Evolutionary conservation across 2,888 invertebrate species (phyloP), one percentile per base, ranked within the genome.

Genomic region (Protophormia terraenovae): DNA sequence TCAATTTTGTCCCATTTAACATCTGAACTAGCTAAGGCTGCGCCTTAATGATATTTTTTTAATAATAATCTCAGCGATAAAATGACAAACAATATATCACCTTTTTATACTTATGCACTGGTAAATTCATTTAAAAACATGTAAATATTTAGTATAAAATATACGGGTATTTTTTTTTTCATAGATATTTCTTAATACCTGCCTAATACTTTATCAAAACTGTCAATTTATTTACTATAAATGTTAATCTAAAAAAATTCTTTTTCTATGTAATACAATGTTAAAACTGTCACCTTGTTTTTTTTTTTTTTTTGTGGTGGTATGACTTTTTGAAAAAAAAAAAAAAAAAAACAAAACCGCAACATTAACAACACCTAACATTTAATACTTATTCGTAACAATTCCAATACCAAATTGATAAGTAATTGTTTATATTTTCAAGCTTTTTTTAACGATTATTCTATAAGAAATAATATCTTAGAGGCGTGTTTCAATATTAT

Each of bases 261-360:
- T 22, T 50, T 71, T 27, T 27, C n/a, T 29, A 41, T 55, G 38
- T 19, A 27, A 55, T 27, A 58, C 55, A 58, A 41, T 53, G 53
- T 53, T 66, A 24, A 19, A 76, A 58, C 32, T 77, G 50, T 55
- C 38, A 64, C 66, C 27, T 62, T 32, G 60, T 73, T 22, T n/a
- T 7, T 32, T 27, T 10, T 5, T 27, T 12, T 10, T 67, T 22
- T 14, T 19, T 19, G 19, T 32, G 24, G 12, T 47, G 3, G 7
- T 47, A 16, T 47, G 45, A 41, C 41, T 41, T 4, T 19, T n/a
- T n/a, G n/a, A n/a, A n/a, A n/a, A n/a, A n/a, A 19, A 53, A 24
- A 24, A 8, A 12, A 16, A 7, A 19, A 19, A 53, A 24, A 53
- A 35, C 8, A n/a, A 47, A 50, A 50, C 29, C 8, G 32, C 32